A percentile compares a stretch with the other conserved stretches of the same genome.
Evolutionary conservation across 2,113 vertebrate genomes (phyloP).

Genomic region (Macroglossus sobrinus): DNA sequence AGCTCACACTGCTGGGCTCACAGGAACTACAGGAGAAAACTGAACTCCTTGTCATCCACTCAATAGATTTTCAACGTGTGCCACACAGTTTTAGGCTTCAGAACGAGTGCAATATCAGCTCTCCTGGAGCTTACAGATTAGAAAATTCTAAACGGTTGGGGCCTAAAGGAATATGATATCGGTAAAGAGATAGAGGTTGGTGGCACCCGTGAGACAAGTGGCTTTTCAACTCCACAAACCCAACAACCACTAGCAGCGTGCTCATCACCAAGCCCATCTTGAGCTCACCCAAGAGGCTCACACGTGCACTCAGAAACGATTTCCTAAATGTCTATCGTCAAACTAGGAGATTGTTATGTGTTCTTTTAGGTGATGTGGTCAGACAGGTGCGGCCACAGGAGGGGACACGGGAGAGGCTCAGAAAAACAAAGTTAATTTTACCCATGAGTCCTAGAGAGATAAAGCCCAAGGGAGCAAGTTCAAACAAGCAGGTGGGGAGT

Average conservation of each 20-base stretch:
- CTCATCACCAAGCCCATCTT: background rate
- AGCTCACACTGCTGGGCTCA: background rate
- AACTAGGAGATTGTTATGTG: background rate
- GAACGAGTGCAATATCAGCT: background rate
- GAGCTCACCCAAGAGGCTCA: background rate
- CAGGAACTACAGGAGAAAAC: background rate
- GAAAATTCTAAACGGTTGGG: background rate
- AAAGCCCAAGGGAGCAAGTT: background rate
- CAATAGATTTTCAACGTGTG: background rate
- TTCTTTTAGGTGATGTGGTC: background rate
- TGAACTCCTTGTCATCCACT: background rate
- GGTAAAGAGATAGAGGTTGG: background rate
- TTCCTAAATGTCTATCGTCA: background rate
- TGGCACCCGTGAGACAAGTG: background rate
- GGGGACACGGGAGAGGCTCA: too few relatives aligned
- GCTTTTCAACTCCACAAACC: background rate
- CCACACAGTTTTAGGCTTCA: background rate
- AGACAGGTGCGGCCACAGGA: too few relatives aligned
- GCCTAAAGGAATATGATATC: background rate
- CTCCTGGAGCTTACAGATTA: background rate
- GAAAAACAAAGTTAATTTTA: too few relatives aligned
- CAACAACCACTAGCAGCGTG: accelerated
- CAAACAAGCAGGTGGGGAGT: background rate
- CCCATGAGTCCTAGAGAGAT: background rate
- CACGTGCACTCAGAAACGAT: background rate